Conservation (phyloP, 2,888 invertebrate species). For the Fissipunctia ypsillon region DNA sequence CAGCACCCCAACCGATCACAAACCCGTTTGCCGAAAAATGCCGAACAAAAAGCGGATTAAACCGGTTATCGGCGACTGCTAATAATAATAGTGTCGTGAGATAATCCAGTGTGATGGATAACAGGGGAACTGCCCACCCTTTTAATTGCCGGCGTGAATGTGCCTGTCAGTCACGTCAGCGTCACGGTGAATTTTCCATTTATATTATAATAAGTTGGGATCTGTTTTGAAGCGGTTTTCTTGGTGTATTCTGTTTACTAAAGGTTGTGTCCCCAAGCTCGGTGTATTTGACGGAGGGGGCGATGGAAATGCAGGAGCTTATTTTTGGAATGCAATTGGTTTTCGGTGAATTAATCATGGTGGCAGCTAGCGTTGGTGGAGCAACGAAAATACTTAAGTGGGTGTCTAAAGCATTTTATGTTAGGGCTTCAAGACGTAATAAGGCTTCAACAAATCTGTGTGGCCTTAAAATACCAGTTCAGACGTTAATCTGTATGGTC, state of each 20-base stretch:
- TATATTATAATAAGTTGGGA: constrained; percentile 89
- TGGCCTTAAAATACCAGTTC: background rate
- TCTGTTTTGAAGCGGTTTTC: constrained; percentile 70
- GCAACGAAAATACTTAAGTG: background rate
- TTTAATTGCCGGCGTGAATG: constrained; percentile 87
- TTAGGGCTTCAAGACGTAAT: background rate
- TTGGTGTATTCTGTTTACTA: constrained; percentile 68
- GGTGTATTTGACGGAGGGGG: constrained; percentile 43
- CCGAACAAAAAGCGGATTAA: constrained; percentile 84
- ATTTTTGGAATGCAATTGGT: constrained; percentile 60
- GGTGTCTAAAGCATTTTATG: background rate
- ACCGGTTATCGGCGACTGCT: constrained; percentile 84
- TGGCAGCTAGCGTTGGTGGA: background rate
- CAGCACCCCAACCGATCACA: constrained; percentile 49
- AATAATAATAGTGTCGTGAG: constrained; percentile 87
- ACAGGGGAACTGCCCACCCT: constrained; percentile 82
- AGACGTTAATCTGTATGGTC: background rate
- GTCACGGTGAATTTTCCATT: constrained; percentile 86
- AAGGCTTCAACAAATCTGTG: background rate
- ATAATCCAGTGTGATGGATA: constrained; percentile 87
- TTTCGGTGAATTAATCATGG: constrained; percentile 40
- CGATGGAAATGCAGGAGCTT: constrained; percentile 60
- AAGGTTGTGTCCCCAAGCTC: constrained; percentile 67
- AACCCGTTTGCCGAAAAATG: constrained; percentile 74
- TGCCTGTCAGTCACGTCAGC: constrained; percentile 84